Percentiles rank a stretch among this genome's conserved stretches.
These are phyloP conservation scores for Gymnocephalus cernua DNA, from an alignment of 2,113 vertebrate genomes.

Conservation along the genomic window DNA sequence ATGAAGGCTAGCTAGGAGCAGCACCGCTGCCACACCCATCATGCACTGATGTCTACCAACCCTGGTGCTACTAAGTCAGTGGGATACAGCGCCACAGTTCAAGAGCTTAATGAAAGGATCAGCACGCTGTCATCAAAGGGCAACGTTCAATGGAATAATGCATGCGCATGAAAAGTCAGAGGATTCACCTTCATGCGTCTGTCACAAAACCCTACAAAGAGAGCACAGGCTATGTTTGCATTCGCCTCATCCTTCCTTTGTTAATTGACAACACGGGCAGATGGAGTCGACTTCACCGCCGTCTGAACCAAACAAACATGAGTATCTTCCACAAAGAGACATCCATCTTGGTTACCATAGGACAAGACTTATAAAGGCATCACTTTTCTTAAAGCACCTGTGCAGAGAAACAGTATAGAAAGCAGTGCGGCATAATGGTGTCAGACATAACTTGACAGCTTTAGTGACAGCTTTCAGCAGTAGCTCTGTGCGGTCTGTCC, in stretches of 20 bases:
- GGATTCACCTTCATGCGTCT: slow-evolving; percentile 39
- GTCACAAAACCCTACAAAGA: slow-evolving; percentile 47
- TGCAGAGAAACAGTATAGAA: slow-evolving; percentile 66
- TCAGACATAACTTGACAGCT: slow-evolving; percentile 38
- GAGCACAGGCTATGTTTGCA: slow-evolving; percentile 50
- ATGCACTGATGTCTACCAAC: slow-evolving; percentile 44
- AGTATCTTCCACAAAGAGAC: slow-evolving; percentile 55
- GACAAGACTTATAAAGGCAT: slow-evolving; percentile 73
- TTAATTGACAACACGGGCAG: slow-evolving; percentile 24
- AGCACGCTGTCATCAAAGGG: slow-evolving; percentile 58
- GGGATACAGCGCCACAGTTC: slow-evolving; percentile 38
- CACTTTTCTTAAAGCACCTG: slow-evolving; percentile 66
- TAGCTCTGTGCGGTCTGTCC: slow-evolving; percentile 14
- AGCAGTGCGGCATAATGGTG: slow-evolving; percentile 47
- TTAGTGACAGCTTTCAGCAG: slow-evolving; percentile 42
- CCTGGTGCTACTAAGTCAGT: slow-evolving; percentile 23
- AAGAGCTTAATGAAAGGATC: slow-evolving; percentile 65
- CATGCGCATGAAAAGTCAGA: slow-evolving; percentile 43
- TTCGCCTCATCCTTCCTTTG: slow-evolving; percentile 21
- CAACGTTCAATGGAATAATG: slow-evolving; percentile 38
- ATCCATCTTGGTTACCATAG: slow-evolving; percentile 80
- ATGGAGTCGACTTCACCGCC: slow-evolving; percentile 47
- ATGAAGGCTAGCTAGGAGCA: slow-evolving; percentile 37
- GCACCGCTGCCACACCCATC: slow-evolving; percentile 54
- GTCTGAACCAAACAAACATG: slow-evolving; percentile 58